These are phyloP conservation scores for Oreamnos americanus DNA, from an alignment of 2,113 vertebrate genomes.

Conservation along the genomic window DNA sequence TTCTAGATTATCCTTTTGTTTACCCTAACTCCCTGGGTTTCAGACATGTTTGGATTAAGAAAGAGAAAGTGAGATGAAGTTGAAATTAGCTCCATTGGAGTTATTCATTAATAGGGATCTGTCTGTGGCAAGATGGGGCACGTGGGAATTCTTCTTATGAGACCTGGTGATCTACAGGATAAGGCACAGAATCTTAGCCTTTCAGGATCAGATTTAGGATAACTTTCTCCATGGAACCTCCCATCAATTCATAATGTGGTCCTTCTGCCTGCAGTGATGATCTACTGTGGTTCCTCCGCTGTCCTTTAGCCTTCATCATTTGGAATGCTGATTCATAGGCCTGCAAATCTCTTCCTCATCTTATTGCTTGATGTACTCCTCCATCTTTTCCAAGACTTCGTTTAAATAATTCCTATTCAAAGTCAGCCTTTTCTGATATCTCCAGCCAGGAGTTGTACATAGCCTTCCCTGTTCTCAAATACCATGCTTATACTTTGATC, in stretches of 20 bases:
- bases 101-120: background rate
- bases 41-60: background rate
- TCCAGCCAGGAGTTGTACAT: background rate
- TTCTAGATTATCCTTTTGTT: background rate
- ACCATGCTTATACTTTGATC: background rate
- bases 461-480: background rate
- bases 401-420: background rate
- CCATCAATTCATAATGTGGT: rapidly evolving
- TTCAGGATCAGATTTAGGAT: background rate
- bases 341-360: background rate
- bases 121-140: background rate
- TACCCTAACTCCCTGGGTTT: background rate
- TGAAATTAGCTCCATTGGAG: background rate
- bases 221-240: background rate
- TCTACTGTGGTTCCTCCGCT: background rate
- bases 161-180: background rate
- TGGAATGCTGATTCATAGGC: background rate
- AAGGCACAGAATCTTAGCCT: background rate
- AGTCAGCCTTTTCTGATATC: background rate
- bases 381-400: background rate
- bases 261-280: too few species aligned
- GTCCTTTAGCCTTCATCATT: too few species aligned
- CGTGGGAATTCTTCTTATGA: background rate
- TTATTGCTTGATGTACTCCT: background rate
- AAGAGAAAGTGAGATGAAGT: background rate